These are phyloP conservation scores for Enteromius trimaculatus DNA, from an alignment of 2,797 vertebrate species.

Conservation along the genomic window DNA sequence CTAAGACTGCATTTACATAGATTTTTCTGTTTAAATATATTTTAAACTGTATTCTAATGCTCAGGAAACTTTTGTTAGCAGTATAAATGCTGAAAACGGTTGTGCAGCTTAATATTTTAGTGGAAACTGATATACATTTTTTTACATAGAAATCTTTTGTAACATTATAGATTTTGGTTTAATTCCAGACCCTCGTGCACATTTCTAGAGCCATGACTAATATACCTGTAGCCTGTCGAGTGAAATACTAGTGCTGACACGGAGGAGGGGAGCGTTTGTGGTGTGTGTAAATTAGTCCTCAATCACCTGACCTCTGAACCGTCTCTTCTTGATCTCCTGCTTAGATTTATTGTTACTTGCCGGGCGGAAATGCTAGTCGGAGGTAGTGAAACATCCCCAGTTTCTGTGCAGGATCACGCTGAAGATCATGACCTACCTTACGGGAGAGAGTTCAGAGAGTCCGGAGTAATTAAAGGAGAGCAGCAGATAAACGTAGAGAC, in stretches of 20 bases:
- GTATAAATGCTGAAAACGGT: neutral
- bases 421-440: conserved; percentile 40
- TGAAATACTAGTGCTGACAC: conserved; percentile 56
- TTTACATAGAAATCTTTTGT: neutral
- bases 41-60: neutral
- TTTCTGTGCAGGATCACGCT: conserved; percentile 17
- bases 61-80: neutral
- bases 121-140: neutral
- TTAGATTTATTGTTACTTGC: conserved; percentile 72
- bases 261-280: neutral
- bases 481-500: neutral
- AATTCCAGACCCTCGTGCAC: neutral
- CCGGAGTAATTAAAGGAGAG: neutral
- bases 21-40: neutral
- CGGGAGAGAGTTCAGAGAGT: conserved; percentile 33
- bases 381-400: conserved; percentile 3
- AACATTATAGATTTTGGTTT: neutral
- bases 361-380: conserved; percentile 20
- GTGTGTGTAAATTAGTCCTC: conserved; percentile 67
- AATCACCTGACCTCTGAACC: conserved; percentile 71
- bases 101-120: neutral
- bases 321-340: conserved; percentile 66
- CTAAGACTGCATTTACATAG: neutral
- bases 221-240: conserved; percentile 68
- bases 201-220: neutral